Evolutionary conservation across 2,888 invertebrate genomes (phyloP), one percentile per base, ranked within the genome.

Genomic region (Abrostola tripartita): DNA sequence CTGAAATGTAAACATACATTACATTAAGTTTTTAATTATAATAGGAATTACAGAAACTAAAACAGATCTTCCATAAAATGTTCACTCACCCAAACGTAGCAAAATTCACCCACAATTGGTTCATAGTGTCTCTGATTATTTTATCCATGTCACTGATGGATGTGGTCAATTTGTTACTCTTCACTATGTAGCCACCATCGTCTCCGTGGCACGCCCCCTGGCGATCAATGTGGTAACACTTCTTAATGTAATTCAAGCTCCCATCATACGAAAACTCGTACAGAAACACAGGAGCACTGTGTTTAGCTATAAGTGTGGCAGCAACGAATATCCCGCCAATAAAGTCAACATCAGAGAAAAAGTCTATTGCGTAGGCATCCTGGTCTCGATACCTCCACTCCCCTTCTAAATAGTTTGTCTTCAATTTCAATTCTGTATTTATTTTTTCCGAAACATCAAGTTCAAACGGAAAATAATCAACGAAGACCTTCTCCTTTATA

Each of bases 91-190:
- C 94, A 77, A 85, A 86, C 81, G 95, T 95, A 0, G 96, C 96
- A 84, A 96, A 96, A 78, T 96, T 96, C 0, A 96, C 95, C 96
- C 96, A 96, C 87, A 96, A 86, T 24, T 89, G 84, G n/a, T 94
- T 89, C 79, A 96, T 86, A 37, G 90, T 88, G 36, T 92, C 85
- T 6, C 93, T 87, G 8, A 95, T 89, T 35, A 89, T 63, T 68
- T 78, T 82, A 72, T 93, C 94, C 5, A 83, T 85, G 37, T 86
- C 83, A 11, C 85, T 81, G 9, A 88, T 68, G 41, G 85, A 73
- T 6, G 79, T 82, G 0, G 80, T 80, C 1, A 92, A 71, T 35
- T 84, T 71, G 4, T 76, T 69, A 51, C 80, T 82, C 63, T 94
- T 95, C 37, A 96, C 93, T 1, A 96, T 65, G 74, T 96, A 96